These are phyloP conservation scores for Aspidiotus destructor DNA, from an alignment of 2,888 invertebrate genomes.

Conservation along the genomic window DNA sequence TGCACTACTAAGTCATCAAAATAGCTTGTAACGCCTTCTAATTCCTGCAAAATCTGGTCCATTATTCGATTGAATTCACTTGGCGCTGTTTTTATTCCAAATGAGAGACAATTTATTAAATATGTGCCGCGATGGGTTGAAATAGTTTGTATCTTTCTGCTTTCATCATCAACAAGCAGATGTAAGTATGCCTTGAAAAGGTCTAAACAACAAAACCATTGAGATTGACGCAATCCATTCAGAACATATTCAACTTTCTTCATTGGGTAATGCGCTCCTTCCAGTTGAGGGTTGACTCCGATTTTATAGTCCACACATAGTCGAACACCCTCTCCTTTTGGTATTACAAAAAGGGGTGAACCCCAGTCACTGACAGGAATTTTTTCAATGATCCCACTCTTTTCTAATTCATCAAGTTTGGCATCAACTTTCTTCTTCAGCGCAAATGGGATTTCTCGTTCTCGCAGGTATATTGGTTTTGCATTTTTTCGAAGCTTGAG, in stretches of 20 bases:
- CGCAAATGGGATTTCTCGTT: constrained; percentile 34
- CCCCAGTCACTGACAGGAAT: constrained; percentile 34
- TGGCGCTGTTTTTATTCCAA: not conserved
- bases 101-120: not conserved
- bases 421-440: constrained; percentile 28
- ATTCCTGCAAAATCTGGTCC: not conserved
- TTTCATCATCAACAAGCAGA: not conserved
- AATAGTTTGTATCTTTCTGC: not conserved
- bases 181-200: not conserved
- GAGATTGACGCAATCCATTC: not conserved
- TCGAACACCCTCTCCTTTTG: constrained; percentile 27
- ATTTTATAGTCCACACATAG: constrained; percentile 36
- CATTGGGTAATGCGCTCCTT: not conserved
- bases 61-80: not conserved
- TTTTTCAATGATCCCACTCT: constrained; percentile 31
- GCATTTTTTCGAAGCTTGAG: constrained; percentile 37
- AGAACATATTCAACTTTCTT: not conserved
- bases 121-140: not conserved
- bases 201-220: not conserved
- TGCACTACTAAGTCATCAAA: not conserved
- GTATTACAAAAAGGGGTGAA: constrained; percentile 16
- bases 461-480: constrained; percentile 35
- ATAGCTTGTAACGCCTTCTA: not conserved
- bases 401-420: constrained; percentile 34
- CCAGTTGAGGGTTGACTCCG: constrained; percentile 36